Base-by-base conservation (phyloP, 2,113 vertebrate genomes). In the Percina caprodes region DNA sequence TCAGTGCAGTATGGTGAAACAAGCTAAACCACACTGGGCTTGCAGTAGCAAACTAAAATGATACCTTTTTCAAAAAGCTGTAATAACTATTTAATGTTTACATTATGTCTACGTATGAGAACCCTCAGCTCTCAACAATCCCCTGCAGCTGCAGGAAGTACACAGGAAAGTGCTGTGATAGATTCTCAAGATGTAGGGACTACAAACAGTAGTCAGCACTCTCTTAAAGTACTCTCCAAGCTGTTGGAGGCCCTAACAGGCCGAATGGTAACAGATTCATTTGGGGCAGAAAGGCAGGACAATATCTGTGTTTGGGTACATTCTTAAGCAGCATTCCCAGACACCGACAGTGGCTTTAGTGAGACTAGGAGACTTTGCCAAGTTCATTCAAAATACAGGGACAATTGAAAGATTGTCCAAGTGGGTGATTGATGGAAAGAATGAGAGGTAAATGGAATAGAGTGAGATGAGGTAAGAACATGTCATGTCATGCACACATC, bases 151-250 rank as follows among this genome's bases (percentile, higher is more conserved):
- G 79, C 11, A 84, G 83, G 76, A 68, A 76, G 69, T 74, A 73
- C 70, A 42, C 65, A 30, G 76, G 58, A n/a, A 85, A 74, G 75
- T 51, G 52, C 60, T 24, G 62, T 92, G 90, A 95, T 94, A 52
- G 74, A 56, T 92, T 93, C 92, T 93, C 89, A 94, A 93, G 90
- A 90, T 83, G 89, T 54, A 51, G 49, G 33, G 49, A 72, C 76
- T 70, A 69, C 82, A 86, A 93, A 92, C 87, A 87, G 90, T 74
- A 92, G 88, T 91, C 88, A 87, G 86, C 86, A 71, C 45, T 92
- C 87, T 62, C 81, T 83, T 65, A 82, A 91, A 92, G 82, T 79
- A 39, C 76, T 91, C 69, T 83, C 80, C 87, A 93, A 91, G 83
- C 82, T 89, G 88, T 54, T 68, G 56, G 67, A 77, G 77, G 70